A percentile compares a stretch with the other conserved stretches of the same genome.
phyloP scores from a whole-genome alignment of 2,113 vertebrate genomes.

The Scomber colias region DNA sequence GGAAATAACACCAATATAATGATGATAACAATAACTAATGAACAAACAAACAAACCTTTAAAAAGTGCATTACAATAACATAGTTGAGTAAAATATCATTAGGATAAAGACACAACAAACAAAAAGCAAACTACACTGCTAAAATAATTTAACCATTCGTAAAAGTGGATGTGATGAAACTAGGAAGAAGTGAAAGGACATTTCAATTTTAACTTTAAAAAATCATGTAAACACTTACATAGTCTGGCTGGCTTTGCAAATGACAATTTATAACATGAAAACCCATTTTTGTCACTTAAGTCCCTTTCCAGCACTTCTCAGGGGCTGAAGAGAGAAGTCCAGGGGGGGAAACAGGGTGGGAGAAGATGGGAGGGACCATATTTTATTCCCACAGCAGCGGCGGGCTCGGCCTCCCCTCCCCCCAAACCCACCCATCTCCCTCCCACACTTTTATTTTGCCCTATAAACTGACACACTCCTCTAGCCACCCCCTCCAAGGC shows the following conservation, averaged over 20 bases:
- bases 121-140: too few species aligned
- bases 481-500: slow-evolving; percentile 81
- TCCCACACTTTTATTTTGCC: slow-evolving; percentile 80
- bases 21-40: not conserved
- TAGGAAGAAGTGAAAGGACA: too few species aligned
- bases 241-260: too few species aligned
- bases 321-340: slow-evolving; percentile 34
- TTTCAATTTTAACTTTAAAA: too few species aligned
- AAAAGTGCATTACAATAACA: not conserved
- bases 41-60: not conserved
- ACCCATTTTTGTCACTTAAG: not conserved
- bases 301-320: not conserved
- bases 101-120: not conserved
- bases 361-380: slow-evolving; percentile 79
- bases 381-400: slow-evolving; percentile 67
- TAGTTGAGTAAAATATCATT: not conserved
- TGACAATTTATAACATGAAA: not conserved
- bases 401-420: slow-evolving; percentile 81
- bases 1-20: not conserved
- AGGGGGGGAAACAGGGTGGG: slow-evolving; percentile 57
- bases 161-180: too few species aligned
- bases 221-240: too few species aligned
- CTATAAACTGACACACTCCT: slow-evolving; percentile 81
- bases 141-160: too few species aligned
- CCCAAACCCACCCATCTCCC: slow-evolving; percentile 84